These are phyloP conservation scores for Notospermus geniculatus DNA, from an alignment of 1,140 invertebrate genomes.

Conservation along the genomic window DNA sequence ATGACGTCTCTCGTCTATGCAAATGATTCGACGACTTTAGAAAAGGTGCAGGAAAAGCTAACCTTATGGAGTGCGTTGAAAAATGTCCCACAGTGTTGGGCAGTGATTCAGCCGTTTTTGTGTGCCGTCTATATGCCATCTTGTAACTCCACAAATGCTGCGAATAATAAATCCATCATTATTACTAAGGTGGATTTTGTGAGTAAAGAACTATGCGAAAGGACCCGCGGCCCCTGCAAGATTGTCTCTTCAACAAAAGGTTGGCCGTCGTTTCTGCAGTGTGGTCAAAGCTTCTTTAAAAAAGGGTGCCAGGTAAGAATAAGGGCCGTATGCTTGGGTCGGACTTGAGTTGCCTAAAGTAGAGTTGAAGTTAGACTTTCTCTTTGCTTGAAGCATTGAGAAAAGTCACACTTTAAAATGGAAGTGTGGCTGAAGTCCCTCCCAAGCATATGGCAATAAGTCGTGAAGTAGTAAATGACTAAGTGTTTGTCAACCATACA, in stretches of 20 bases:
- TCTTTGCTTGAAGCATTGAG: too few relatives aligned
- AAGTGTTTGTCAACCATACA: too few relatives aligned
- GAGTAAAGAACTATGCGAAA: slow-evolving; percentile 78
- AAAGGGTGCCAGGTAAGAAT: slow-evolving; percentile 66
- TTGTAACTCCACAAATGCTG: slow-evolving; percentile 60
- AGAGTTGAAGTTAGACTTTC: too few relatives aligned
- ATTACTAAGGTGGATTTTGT: slow-evolving; percentile 28
- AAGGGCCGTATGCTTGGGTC: too few relatives aligned
- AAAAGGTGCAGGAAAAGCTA: slow-evolving; percentile 70
- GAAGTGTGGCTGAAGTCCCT: too few relatives aligned
- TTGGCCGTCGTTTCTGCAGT: slow-evolving; percentile 74
- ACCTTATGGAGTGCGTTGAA: slow-evolving; percentile 71
- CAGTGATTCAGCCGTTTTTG: slow-evolving; percentile 85
- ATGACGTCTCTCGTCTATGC: slow-evolving; percentile 73
- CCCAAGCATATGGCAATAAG: too few relatives aligned
- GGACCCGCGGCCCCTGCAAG: slow-evolving; percentile 76
- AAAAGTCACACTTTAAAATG: too few relatives aligned
- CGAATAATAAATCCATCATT: slow-evolving; percentile 4
- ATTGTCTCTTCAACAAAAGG: slow-evolving; percentile 68
- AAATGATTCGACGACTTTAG: slow-evolving; percentile 67
- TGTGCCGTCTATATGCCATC: slow-evolving; percentile 90
- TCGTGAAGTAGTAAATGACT: too few relatives aligned
- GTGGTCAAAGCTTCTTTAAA: slow-evolving; percentile 65
- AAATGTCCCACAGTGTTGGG: slow-evolving; percentile 90
- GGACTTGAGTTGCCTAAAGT: too few relatives aligned